Evolutionary conservation across 1,140 invertebrate genomes (phyloP), one percentile per base, ranked within the genome.

Genomic region (Sesamia nonagrioides): DNA sequence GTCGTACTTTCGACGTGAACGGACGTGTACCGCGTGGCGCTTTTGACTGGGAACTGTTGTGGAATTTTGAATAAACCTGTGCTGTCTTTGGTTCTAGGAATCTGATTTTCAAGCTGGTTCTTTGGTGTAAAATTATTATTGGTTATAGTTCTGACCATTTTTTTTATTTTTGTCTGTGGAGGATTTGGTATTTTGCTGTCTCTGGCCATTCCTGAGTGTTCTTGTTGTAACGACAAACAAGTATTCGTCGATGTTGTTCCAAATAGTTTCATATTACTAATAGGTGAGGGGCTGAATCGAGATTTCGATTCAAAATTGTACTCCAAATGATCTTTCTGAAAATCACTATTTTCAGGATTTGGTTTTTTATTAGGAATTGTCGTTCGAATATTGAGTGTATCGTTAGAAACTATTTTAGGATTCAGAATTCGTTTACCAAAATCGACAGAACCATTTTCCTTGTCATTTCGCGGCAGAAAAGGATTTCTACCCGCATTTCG

Each of bases 1-100:
- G 0, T 6, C 35, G 54, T 33, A 33, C 9, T n/a, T 21, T 45
- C 40, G 5, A 27, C 17, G 13, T 0, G 40, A 37, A 13, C 48
- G 11, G 37, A 5, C 13, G 9, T 56, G n/a, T 61, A 42, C 6
- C 8, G 13, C 7, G 35, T 66, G 42, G 2, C 11, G 18, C 7
- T 42, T 66, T 66, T 66, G 11, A 66, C 18, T 37, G 37, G 61
- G 21, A 66, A 21, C 61, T n/a, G 17, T n/a, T 66, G 37, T 9
- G 61, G 61, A 8, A 42, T 42, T 66, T 66, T 42, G 42, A 21
- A 21, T 66, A 11, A 9, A n/a, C 8, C 8, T 42, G 35, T 42
- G 9, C 7, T 42, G 15, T 21, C 35, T 63, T 17, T 40, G 5
- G 61, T 21, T 15, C 33, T 58, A 0, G 13, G 6, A 15, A 6